phyloP scores from a whole-genome alignment of 2,113 vertebrate genomes.

The Xiphophorus couchianus region DNA sequence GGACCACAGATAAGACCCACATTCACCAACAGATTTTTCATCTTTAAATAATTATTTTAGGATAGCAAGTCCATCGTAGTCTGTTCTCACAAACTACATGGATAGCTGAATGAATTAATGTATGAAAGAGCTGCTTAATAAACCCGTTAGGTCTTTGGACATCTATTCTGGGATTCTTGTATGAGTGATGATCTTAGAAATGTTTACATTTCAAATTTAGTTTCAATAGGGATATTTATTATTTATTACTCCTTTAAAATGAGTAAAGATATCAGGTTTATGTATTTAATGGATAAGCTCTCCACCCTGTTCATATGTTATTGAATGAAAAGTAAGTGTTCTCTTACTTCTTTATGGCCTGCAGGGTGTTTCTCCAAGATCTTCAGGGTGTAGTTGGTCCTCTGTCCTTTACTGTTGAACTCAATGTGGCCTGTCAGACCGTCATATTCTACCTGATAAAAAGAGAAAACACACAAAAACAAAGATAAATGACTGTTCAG shows the following conservation, averaged over 20 bases:
- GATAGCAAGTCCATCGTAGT: background rate
- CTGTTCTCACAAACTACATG: background rate
- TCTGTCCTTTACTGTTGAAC: slow-evolving; percentile 95
- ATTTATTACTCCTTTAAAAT: background rate
- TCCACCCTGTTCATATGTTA: background rate
- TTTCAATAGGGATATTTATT: too few relatives aligned
- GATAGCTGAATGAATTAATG: background rate
- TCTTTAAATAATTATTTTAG: slow-evolving; percentile 1
- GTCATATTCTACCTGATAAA: slow-evolving; percentile 88
- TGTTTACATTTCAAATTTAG: too few relatives aligned
- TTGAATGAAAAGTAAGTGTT: background rate
- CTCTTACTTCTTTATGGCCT: slow-evolving; percentile 84
- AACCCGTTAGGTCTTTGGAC: too few relatives aligned
- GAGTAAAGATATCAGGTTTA: background rate
- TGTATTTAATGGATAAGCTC: background rate
- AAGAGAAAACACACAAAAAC: background rate
- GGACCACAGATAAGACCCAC: background rate
- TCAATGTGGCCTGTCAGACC: slow-evolving; percentile 90
- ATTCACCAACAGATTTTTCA: slow-evolving; percentile 6
- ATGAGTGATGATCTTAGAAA: too few relatives aligned
- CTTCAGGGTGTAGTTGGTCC: slow-evolving; percentile 90
- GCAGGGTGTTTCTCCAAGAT: slow-evolving; percentile 87
- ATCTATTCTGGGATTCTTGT: background rate
- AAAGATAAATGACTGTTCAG: too few relatives aligned
- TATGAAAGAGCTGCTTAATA: background rate